Conservation (phyloP, 2,113 vertebrate genomes). For the Leptobrachium ailaonicum region DNA sequence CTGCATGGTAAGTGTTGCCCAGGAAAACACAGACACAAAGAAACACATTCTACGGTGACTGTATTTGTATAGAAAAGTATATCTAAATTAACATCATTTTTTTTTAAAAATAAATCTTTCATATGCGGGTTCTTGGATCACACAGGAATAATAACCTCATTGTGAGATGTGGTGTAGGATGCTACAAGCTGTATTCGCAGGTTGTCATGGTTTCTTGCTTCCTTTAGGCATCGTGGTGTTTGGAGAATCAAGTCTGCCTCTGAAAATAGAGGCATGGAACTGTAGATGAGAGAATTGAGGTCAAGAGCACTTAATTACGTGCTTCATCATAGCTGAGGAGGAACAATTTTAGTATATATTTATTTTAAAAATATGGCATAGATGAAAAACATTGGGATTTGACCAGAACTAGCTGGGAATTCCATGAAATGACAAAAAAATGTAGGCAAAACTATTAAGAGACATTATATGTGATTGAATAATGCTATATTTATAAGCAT, state of each 20-base stretch:
- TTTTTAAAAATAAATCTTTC: neutral
- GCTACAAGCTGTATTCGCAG: conserved; percentile 9
- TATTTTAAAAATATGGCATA: neutral
- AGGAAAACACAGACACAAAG: neutral
- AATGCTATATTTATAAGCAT: no score
- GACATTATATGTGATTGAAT: no score
- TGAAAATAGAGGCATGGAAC: conserved; percentile 28
- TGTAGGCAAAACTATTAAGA: neutral
- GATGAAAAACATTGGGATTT: no score
- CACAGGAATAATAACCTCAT: neutral
- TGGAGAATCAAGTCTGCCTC: conserved; percentile 8
- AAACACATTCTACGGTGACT: neutral
- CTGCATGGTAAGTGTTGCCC: neutral
- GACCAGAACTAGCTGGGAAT: no score
- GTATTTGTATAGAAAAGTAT: no score
- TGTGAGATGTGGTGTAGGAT: conserved; percentile 12
- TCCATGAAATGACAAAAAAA: no score
- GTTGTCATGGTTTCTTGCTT: conserved; percentile 44
- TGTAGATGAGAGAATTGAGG: conserved; percentile 20
- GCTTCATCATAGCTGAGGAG: conserved; percentile 16
- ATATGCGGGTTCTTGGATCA: neutral
- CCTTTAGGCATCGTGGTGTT: conserved; percentile 33
- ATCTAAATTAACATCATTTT: neutral
- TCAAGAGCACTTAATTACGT: conserved; percentile 36
- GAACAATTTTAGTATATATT: neutral